phyloP scores from a whole-genome alignment of 2,888 invertebrate genomes.

The Ichneumoninae sp. region DNA sequence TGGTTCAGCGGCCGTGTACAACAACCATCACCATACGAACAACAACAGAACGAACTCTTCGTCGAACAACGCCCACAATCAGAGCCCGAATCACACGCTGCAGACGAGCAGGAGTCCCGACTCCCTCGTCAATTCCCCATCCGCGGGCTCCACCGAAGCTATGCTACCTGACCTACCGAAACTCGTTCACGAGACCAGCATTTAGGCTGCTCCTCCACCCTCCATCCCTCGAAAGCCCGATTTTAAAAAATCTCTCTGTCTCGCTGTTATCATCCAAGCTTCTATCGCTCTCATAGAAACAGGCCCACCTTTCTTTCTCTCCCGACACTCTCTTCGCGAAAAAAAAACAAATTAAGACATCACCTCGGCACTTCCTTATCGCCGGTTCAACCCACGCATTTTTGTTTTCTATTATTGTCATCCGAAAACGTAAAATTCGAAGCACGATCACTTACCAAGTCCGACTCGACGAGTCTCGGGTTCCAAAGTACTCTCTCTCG shows the following conservation, averaged over 20 bases:
- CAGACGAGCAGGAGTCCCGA: constrained; percentile 78
- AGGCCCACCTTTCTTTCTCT: background rate
- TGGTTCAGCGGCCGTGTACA: constrained; percentile 78
- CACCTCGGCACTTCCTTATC: constrained; percentile 7
- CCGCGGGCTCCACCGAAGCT: constrained; percentile 83
- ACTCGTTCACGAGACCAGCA: constrained; percentile 90
- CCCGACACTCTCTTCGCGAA: background rate
- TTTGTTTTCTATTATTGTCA: background rate
- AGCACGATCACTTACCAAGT: background rate
- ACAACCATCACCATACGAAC: constrained; percentile 77
- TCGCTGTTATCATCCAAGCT: constrained; percentile 25
- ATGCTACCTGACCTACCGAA: constrained; percentile 87
- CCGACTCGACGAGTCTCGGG: background rate
- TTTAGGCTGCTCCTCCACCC: constrained; percentile 83
- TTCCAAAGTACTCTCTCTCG: background rate
- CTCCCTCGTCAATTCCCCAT: constrained; percentile 77
- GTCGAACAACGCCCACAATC: constrained; percentile 75
- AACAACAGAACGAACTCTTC: constrained; percentile 74
- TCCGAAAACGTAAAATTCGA: background rate
- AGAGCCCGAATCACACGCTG: constrained; percentile 76
- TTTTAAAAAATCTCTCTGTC: constrained; percentile 25
- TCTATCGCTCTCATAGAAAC: constrained; percentile 21
- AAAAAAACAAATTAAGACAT: background rate
- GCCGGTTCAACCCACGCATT: background rate
- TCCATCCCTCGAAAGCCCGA: background rate